These are phyloP conservation scores for Arrhopalites spinosus DNA, from an alignment of 2,888 invertebrate species.

Conservation along the genomic window DNA sequence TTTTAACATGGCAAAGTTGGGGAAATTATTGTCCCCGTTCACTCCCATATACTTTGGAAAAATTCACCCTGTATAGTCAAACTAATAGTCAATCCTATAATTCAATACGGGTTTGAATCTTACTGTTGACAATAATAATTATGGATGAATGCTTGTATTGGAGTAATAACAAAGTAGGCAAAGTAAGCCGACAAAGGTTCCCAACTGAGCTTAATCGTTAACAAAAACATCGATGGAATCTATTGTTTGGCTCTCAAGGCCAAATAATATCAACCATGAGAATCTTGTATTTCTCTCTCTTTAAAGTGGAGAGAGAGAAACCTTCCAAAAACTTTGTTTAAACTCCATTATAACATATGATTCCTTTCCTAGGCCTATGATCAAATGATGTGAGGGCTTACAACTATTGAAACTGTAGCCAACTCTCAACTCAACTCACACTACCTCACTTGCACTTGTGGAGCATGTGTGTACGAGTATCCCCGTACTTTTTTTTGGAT, in stretches of 20 bases:
- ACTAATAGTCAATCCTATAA: conserved; percentile 40
- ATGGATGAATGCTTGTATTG: conserved; percentile 45
- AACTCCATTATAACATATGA: background rate
- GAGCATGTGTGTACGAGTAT: background rate
- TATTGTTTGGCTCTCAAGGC: conserved; percentile 51
- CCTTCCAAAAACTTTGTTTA: conserved; percentile 25
- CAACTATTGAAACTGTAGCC: background rate
- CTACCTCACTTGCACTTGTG: too few relatives aligned
- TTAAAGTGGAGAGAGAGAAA: background rate
- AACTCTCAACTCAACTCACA: too few relatives aligned
- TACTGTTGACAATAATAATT: conserved; percentile 52
- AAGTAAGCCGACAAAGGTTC: conserved; percentile 52
- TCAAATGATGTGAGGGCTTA: background rate
- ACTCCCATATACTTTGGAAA: too few relatives aligned
- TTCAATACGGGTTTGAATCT: conserved; percentile 45
- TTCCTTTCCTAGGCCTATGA: background rate
- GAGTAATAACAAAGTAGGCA: conserved; percentile 45
- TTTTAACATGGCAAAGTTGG: too few relatives aligned
- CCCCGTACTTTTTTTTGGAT: too few relatives aligned
- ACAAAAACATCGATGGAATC: conserved; percentile 53
- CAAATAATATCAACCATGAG: conserved; percentile 45
- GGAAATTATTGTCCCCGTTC: too few relatives aligned
- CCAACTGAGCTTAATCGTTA: conserved; percentile 54
- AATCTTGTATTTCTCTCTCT: conserved; percentile 32
- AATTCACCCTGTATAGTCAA: too few relatives aligned